Percentiles rank a stretch among this genome's conserved stretches.
Evolutionary conservation across 2,888 invertebrate species (phyloP).

Genomic region (Agelastica alni): DNA sequence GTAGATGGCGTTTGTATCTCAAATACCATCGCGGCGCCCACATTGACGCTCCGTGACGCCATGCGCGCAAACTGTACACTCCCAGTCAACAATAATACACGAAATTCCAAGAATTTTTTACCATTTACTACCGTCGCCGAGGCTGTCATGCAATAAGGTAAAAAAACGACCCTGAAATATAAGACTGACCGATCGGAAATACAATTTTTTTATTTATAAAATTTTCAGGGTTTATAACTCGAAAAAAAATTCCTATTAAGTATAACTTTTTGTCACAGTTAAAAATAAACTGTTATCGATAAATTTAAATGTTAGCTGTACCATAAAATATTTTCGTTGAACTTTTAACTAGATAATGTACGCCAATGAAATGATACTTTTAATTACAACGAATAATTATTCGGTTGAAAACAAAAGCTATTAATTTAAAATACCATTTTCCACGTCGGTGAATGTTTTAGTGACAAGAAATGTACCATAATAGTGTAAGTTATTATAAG

Average conservation of each 20-base stretch:
- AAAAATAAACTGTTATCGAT: constrained; percentile 9
- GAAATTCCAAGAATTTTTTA: constrained; percentile 16
- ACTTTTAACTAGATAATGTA: not conserved
- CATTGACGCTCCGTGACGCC: constrained; percentile 45
- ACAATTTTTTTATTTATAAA: too few relatives aligned
- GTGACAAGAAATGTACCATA: not conserved
- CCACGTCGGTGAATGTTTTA: not conserved
- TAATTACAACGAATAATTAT: constrained; percentile 28
- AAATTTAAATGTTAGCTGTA: not conserved
- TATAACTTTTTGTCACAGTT: constrained; percentile 1
- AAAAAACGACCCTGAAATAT: constrained; percentile 4
- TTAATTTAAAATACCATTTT: too few relatives aligned
- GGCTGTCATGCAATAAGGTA: not conserved
- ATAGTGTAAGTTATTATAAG: not conserved
- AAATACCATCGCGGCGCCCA: constrained; percentile 31
- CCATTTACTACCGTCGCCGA: not conserved
- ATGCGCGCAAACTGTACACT: constrained; percentile 43
- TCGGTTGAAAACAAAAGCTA: constrained; percentile 17
- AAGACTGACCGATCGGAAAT: too few relatives aligned
- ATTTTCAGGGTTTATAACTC: too few relatives aligned
- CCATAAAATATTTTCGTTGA: too few relatives aligned
- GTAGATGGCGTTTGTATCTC: constrained; percentile 1
- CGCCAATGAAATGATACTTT: constrained; percentile 20
- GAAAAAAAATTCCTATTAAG: too few relatives aligned
- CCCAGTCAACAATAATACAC: constrained; percentile 23